Percentiles rank a stretch among this genome's conserved stretches.
These are phyloP conservation scores for Vidua macroura DNA, from an alignment of 2,113 vertebrate species.

Conservation along the genomic window DNA sequence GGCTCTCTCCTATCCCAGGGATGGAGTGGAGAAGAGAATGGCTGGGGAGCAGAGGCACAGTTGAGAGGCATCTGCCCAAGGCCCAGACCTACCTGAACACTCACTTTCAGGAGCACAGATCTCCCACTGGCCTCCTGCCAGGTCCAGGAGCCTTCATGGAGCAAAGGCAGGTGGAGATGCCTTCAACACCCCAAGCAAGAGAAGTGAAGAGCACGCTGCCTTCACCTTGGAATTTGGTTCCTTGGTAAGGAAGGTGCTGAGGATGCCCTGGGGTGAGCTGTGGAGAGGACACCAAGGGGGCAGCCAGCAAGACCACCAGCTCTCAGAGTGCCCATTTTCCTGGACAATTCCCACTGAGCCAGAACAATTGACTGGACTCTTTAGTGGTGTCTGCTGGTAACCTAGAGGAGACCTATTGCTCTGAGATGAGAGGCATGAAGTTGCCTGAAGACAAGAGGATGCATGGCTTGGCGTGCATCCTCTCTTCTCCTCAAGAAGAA, in stretches of 20 bases:
- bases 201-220: background rate
- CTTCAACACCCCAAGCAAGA: background rate
- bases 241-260: background rate
- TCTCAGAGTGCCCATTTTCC: background rate
- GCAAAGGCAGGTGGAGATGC: background rate
- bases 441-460: background rate
- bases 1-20: background rate
- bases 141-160: background rate
- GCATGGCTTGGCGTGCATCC: background rate
- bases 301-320: background rate
- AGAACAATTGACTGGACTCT: background rate
- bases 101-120: background rate
- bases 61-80: background rate
- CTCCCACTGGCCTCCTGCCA: background rate
- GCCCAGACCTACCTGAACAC: background rate
- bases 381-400: background rate
- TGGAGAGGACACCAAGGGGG: background rate
- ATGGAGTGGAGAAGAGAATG: background rate
- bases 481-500: background rate
- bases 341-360: background rate
- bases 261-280: background rate
- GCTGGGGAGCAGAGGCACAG: background rate
- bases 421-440: background rate
- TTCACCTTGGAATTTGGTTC: background rate
- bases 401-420: background rate